A percentile compares a stretch with the other conserved stretches of the same genome.
phyloP scores from a whole-genome alignment of 2,888 invertebrate genomes.

The Spicauda simplicius region DNA sequence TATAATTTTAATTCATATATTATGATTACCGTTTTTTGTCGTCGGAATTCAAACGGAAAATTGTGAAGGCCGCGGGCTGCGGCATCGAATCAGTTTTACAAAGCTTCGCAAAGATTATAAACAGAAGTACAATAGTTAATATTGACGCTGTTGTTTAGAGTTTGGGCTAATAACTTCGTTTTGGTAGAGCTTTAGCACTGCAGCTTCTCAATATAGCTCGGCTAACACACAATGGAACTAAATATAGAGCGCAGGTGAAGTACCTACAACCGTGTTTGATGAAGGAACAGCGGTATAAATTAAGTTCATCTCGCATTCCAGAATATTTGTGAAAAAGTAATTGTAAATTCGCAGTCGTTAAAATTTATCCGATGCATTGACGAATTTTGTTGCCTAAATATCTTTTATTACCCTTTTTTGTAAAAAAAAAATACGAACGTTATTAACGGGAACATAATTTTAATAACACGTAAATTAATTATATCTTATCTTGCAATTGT shows the following conservation, averaged over 20 bases:
- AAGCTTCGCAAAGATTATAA: neutral
- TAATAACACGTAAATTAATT: too few relatives aligned
- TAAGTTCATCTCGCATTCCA: conserved; percentile 19
- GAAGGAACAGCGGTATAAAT: conserved; percentile 53
- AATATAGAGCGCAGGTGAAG: conserved; percentile 75
- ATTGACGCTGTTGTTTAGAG: conserved; percentile 45
- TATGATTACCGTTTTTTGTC: too few relatives aligned
- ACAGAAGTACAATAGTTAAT: conserved; percentile 44
- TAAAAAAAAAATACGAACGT: too few relatives aligned
- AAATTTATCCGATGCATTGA: too few relatives aligned
- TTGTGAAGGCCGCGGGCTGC: too few relatives aligned
- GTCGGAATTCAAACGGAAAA: too few relatives aligned
- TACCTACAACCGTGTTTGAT: conserved; percentile 53
- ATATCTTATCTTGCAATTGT: too few relatives aligned
- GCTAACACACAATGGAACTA: conserved; percentile 76
- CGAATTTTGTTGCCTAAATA: too few relatives aligned
- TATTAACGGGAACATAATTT: too few relatives aligned
- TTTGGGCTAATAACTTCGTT: conserved; percentile 27
- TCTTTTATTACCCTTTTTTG: too few relatives aligned
- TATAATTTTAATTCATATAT: too few relatives aligned
- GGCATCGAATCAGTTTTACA: neutral
- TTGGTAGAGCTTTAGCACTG: conserved; percentile 38
- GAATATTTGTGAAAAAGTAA: neutral
- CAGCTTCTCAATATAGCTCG: conserved; percentile 68
- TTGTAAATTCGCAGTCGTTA: neutral